Conservation (phyloP, 2,888 invertebrate species). For the Drosophila merina region DNA sequence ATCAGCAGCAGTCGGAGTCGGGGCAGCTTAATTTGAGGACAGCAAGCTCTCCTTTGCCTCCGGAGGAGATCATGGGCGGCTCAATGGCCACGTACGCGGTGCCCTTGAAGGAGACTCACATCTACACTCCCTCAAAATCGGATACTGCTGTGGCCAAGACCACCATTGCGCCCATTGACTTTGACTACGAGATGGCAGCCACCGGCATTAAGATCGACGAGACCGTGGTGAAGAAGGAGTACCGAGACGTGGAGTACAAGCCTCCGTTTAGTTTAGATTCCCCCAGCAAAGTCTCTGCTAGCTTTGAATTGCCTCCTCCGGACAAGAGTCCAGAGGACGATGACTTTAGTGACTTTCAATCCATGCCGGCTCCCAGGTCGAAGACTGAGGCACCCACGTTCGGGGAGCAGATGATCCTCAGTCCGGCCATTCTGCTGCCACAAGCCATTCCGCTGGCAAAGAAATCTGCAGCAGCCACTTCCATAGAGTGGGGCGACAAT, state of each 20-base stretch:
- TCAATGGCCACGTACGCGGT: constrained; percentile 75
- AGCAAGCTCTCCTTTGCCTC: constrained; percentile 26
- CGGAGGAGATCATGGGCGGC: constrained; percentile 37
- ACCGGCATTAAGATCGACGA: constrained; percentile 83
- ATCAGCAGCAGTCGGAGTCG: constrained; percentile 48
- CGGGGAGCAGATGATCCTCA: constrained; percentile 81
- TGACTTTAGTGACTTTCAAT: constrained; percentile 85
- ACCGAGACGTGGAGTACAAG: constrained; percentile 84
- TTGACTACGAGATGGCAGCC: constrained; percentile 83
- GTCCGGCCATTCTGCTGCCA: constrained; percentile 81
- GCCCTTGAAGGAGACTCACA: constrained; percentile 84
- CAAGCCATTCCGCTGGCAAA: constrained; percentile 79
- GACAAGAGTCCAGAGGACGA: constrained; percentile 78
- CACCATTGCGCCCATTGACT: constrained; percentile 80
- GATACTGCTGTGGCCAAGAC: constrained; percentile 72
- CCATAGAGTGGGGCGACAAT: constrained; percentile 85
- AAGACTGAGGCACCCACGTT: constrained; percentile 70
- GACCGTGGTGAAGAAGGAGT: constrained; percentile 84
- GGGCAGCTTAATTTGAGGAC: constrained; percentile 72
- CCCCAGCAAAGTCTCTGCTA: constrained; percentile 39
- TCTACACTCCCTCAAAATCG: constrained; percentile 83
- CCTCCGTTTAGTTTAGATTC: constrained; percentile 77
- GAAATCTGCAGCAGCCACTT: constrained; percentile 52
- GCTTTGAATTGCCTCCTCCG: constrained; percentile 37
- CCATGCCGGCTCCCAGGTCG: constrained; percentile 71